Evolutionary conservation across 2,888 invertebrate species (phyloP).

Genomic region (Cyclophora albipunctata): DNA sequence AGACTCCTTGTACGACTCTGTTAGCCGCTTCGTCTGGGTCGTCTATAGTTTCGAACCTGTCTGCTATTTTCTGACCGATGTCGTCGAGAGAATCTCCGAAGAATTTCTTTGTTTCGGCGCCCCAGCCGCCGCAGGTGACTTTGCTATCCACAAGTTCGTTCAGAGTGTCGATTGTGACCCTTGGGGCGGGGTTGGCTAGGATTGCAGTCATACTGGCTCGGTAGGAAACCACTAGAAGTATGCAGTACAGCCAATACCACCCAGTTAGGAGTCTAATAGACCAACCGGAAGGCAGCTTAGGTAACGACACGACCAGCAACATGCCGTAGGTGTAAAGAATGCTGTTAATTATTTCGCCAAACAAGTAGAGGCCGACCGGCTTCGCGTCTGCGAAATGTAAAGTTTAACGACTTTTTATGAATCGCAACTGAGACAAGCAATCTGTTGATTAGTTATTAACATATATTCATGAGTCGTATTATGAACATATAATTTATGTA

Average conservation of each 20-base stretch:
- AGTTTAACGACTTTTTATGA: not conserved
- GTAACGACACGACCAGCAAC: slow-evolving; percentile 85
- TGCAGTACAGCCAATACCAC: slow-evolving; percentile 91
- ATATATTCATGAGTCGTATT: not conserved
- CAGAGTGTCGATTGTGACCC: slow-evolving; percentile 87
- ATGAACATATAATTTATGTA: not conserved
- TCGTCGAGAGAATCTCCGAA: slow-evolving; percentile 82
- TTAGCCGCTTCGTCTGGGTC: slow-evolving; percentile 79
- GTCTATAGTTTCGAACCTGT: slow-evolving; percentile 78
- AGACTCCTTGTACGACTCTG: slow-evolving; percentile 80
- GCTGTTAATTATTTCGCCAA: slow-evolving; percentile 82
- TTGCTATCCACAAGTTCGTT: slow-evolving; percentile 79
- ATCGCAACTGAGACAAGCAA: not conserved
- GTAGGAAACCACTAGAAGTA: slow-evolving; percentile 86
- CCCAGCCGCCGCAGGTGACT: slow-evolving; percentile 83
- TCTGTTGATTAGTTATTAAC: too few species aligned
- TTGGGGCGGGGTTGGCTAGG: slow-evolving; percentile 84
- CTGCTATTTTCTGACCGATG: slow-evolving; percentile 79
- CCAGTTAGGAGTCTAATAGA: slow-evolving; percentile 86
- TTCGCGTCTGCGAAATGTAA: slow-evolving; percentile 47
- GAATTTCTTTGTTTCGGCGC: slow-evolving; percentile 80
- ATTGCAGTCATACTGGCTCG: slow-evolving; percentile 90
- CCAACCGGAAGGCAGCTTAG: slow-evolving; percentile 86
- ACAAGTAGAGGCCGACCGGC: slow-evolving; percentile 78
- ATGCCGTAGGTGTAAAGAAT: slow-evolving; percentile 87